Base-by-base conservation (phyloP, 2,888 invertebrate species). In the Caenorhabditis macrosperma region DNA sequence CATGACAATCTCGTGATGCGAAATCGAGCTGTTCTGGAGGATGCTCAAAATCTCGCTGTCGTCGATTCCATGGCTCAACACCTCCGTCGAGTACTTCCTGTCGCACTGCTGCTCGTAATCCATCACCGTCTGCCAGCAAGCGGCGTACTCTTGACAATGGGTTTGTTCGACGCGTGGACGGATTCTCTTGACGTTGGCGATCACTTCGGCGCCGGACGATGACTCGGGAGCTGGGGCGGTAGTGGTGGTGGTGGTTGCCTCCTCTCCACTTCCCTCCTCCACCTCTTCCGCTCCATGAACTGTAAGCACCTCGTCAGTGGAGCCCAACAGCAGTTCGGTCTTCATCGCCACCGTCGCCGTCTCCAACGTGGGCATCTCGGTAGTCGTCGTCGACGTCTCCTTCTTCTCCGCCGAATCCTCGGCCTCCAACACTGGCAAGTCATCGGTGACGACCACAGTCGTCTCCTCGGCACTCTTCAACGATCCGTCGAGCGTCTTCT, bases 1-100 rank as follows among this genome's bases (percentile, higher is more conserved):
- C 50, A 81, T 28, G 3, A 84, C 84, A 41, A 84, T 81, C 17
- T 84, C 81, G 38, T 84, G 80, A 17, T 84, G 76, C 15, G 82
- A 82, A 60, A 81, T 68, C 0, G 84, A 82, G 52, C 77, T 81
- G 55, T 84, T 84, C 26, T 69, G 74, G 24, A 84, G 79, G 33
- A 79, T 80, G 41, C 48, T 48, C 28, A 84, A 44, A 28, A 84
- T 82, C 63, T 84, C 82, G 15, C 74, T 57, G 28, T 84, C 84
- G 35, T 84, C 84, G 38, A 84, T 84, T 75, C 84, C 84, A 46
- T 84, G 84, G 41, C 79, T 84, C 54, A 81, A 59, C 15, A 82
- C 75, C 24, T 82, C 82, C 1, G 68, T 68, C 9, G 81, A 81
- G 64, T 81, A 84, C 46, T 78, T 71, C 44, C 78, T 50, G 20